Percentiles rank a stretch among this genome's conserved stretches.
Evolutionary conservation across 1,140 invertebrate genomes (phyloP).

Genomic region (Orchesella cincta): DNA sequence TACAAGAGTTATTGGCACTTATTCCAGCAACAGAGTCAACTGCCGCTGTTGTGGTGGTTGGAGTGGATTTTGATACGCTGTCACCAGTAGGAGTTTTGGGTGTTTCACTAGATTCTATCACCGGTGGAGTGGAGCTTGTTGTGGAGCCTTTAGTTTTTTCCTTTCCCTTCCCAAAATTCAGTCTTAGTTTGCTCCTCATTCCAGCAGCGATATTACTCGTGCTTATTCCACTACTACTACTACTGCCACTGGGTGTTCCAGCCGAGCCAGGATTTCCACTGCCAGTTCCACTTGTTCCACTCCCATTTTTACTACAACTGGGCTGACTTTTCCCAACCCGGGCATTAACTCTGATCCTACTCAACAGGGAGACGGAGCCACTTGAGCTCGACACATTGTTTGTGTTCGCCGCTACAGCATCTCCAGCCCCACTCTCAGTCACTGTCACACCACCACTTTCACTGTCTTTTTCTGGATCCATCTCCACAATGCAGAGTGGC

Average conservation of each 20-base stretch:
- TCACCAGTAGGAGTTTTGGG: neutral
- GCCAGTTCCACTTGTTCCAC: neutral
- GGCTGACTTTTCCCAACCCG: neutral
- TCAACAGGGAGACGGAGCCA: slow-evolving; percentile 54
- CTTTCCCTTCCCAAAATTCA: slow-evolving; percentile 43
- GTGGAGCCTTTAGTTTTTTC: slow-evolving; percentile 66
- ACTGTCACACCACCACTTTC: slow-evolving; percentile 75
- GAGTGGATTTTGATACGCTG: neutral
- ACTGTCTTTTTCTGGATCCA: slow-evolving; percentile 76
- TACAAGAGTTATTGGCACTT: slow-evolving; percentile 47
- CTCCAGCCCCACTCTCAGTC: slow-evolving; percentile 67
- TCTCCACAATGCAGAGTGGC: neutral
- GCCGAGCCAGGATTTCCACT: neutral
- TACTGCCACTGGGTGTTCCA: neutral
- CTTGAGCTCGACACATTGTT: neutral
- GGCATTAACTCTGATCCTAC: slow-evolving; percentile 33
- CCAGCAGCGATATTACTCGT: slow-evolving; percentile 36
- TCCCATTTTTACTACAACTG: neutral
- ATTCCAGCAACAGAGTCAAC: slow-evolving; percentile 1
- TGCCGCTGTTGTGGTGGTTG: neutral
- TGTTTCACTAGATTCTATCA: slow-evolving; percentile 37
- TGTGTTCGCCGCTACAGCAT: slow-evolving; percentile 35
- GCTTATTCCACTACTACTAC: neutral
- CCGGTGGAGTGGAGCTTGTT: slow-evolving; percentile 35
- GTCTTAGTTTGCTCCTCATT: slow-evolving; percentile 37